Conservation (phyloP, 2,797 vertebrate species). For the Tamandua tetradactyla region DNA sequence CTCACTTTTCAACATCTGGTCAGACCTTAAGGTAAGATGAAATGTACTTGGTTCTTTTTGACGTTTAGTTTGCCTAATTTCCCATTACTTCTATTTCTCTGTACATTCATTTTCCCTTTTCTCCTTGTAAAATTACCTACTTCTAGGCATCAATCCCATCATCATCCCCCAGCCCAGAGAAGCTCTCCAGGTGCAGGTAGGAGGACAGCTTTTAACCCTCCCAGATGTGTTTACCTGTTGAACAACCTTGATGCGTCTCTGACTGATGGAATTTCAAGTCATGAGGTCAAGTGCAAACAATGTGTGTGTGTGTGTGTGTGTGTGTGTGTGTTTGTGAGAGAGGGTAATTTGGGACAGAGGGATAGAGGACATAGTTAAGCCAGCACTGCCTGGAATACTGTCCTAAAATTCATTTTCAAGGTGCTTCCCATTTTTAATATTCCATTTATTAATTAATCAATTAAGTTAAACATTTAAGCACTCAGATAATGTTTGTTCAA, state of each 20-base stretch:
- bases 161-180: not conserved
- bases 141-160: not conserved
- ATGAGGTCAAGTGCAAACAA: not conserved
- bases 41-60: not conserved
- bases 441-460: conserved; percentile 13
- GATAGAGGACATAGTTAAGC: not conserved
- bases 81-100: not conserved
- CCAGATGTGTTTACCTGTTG: not conserved
- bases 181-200: not conserved
- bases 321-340: no score
- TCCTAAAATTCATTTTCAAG: not conserved
- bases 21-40: not conserved
- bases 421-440: conserved; percentile 1
- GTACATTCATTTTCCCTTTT: not conserved
- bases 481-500: conserved; percentile 22
- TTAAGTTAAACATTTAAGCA: conserved; percentile 23
- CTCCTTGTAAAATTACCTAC: not conserved
- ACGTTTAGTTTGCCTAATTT: not conserved
- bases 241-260: not conserved
- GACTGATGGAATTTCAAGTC: not conserved
- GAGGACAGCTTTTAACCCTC: not conserved
- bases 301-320: not conserved
- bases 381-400: not conserved
- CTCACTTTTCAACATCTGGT: conserved; percentile 3
- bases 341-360: not conserved